Base-by-base conservation (phyloP, 2,888 invertebrate species). In the Pterostichus madidus region DNA sequence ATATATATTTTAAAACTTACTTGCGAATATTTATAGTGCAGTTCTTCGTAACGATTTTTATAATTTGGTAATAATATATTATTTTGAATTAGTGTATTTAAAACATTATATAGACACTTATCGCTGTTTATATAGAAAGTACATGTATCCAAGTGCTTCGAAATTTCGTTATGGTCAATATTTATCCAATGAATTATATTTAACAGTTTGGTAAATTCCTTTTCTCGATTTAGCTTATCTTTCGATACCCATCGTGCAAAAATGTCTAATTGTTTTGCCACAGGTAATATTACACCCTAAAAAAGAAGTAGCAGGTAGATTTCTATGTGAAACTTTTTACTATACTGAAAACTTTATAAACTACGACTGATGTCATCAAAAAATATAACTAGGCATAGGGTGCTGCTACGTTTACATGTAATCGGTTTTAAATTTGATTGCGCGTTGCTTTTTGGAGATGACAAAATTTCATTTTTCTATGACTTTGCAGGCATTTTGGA, bases 111-210 rank as follows among this genome's bases (percentile, higher is more conserved):
- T 78, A 93, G 89, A 86, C 92, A 92, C 61, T 91, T 88, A 86
- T 93, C 92, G 86, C 92, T 93, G 80, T 91, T 91, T 15, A 90
- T 90, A 87, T 93, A 93, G 76, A 94, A 88, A 56, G 91, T 90
- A 84, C 93, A 92, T 35, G 89, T 91, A 85, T 93, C 92, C 83
- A 93, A 89, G 85, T 93, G 92, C 85, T 92, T 91, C 68, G 90
- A 90, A 84, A 92, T 90, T 84, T 90, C 89, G 76, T 88, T 88
- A n/a, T 90, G 90, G 86, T 91, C 91, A 84, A 91, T 87, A 83
- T 88, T 88, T 80, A 88, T 89, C 89, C 92, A 91, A 83, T 90
- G 90, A 79, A 92, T 89, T 85, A 90, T 90, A 39, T 88, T 89
- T 73, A 94, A 88, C 24, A 94, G 87, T 76, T 91, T 90, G 78